Percentiles rank a stretch among this genome's conserved stretches.
These are phyloP conservation scores for Enteromius anoplus DNA, from an alignment of 2,797 vertebrate genomes.

Conservation along the genomic window DNA sequence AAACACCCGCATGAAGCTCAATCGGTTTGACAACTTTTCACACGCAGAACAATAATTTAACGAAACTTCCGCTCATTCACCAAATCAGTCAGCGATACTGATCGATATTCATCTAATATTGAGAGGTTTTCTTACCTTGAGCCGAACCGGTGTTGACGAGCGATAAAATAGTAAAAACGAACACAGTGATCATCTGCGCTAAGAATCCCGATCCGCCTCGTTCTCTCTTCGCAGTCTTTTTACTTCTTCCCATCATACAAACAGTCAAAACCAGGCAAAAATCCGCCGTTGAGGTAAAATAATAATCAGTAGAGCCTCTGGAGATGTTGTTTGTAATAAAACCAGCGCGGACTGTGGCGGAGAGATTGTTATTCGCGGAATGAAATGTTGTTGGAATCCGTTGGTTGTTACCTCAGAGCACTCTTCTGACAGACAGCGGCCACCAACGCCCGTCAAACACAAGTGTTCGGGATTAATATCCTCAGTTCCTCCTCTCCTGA, in stretches of 20 bases:
- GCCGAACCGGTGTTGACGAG: conserved; percentile 78
- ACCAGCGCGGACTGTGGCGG: neutral
- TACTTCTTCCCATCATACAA: conserved; percentile 81
- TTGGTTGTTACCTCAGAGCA: conserved; percentile 26
- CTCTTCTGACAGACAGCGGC: conserved; percentile 11
- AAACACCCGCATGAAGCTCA: neutral
- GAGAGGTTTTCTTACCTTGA: conserved; percentile 81
- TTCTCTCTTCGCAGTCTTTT: conserved; percentile 77
- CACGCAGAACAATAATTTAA: neutral
- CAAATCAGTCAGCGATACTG: neutral
- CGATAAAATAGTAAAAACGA: conserved; percentile 78
- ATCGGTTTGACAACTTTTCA: conserved; percentile 19
- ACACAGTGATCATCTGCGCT: conserved; percentile 78
- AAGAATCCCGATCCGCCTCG: conserved; percentile 79
- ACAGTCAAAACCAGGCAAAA: conserved; percentile 70
- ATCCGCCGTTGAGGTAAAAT: conserved; percentile 60
- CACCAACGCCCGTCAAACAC: conserved; percentile 31
- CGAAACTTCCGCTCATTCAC: neutral
- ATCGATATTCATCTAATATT: neutral
- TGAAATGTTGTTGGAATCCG: neutral
- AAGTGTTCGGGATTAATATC: conserved; percentile 34
- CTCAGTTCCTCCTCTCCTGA: conserved; percentile 1
- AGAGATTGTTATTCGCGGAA: neutral
- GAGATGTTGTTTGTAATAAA: neutral
- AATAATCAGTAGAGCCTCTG: conserved; percentile 10